Evolutionary conservation across 2,888 invertebrate genomes (phyloP), one percentile per base, ranked within the genome.

Genomic region (Trichogramma evanescens): DNA sequence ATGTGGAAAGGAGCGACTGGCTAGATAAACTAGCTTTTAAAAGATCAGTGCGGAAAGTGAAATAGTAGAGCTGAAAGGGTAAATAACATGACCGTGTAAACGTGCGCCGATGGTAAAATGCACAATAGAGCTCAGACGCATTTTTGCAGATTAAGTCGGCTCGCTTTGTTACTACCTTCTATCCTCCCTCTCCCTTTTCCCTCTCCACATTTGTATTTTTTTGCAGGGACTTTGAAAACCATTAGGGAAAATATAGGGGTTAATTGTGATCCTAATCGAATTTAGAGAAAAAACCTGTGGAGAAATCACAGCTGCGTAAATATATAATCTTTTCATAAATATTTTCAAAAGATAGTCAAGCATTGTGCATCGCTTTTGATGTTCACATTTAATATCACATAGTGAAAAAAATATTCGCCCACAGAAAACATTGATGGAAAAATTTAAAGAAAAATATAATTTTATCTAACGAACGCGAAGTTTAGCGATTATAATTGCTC

Each of bases 71-170:
- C 26, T 26, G 26, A 56, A 64, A 62, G 66, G 63, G 56, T 44
- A 54, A 44, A 26, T 26, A 26, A 26, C 26, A 26, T 26, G 39
- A n/a, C 2, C 39, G 41, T n/a, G 10, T n/a, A 26, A 39, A 26
- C 52, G 42, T 48, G 58, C n/a, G 13, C 42, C 43, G 39, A 38
- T 26, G 42, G 70, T 66, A 69, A 70, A 67, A 67, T 66, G 66
- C 8, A 56, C 54, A 60, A 56, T 48, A 59, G 43, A 48, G 40
- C 9, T 13, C 39, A 7, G 10, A 52, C 58, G 65, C 65, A 67
- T 72, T 72, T 74, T 68, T 70, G 70, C 67, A 70, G 72, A 73
- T 75, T 71, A 71, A 68, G 64, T 53, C 53, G 46, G 50, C 55
- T 39, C 26, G 63, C 65, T 66, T 68, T 68, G 68, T 67, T n/a